phyloP scores from a whole-genome alignment of 2,888 invertebrate species.

The Leptopterna dolabrata region DNA sequence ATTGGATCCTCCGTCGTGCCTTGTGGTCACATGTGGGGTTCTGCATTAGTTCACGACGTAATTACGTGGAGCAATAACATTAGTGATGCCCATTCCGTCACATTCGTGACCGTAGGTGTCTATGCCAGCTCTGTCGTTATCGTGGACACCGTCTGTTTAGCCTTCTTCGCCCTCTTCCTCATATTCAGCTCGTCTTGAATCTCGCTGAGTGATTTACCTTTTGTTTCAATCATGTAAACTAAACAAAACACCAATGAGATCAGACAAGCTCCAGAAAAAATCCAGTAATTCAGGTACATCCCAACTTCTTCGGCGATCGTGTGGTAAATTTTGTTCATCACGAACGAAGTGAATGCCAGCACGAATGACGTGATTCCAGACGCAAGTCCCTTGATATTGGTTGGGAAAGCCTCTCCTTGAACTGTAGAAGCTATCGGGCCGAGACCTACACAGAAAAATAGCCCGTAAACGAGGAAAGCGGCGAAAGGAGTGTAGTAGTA shows the following conservation, averaged over 20 bases:
- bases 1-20: background rate
- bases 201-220: slow-evolving; percentile 76
- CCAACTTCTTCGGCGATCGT: slow-evolving; percentile 73
- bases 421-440: slow-evolving; percentile 74
- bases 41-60: background rate
- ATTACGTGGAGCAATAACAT: background rate
- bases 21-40: background rate
- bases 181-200: slow-evolving; percentile 74
- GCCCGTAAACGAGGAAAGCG: slow-evolving; percentile 57
- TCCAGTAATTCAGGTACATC: slow-evolving; percentile 76
- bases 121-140: background rate
- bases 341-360: slow-evolving; percentile 71
- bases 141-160: background rate
- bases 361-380: slow-evolving; percentile 72
- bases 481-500: slow-evolving; percentile 58
- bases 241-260: slow-evolving; percentile 68
- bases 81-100: background rate
- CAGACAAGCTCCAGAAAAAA: slow-evolving; percentile 73
- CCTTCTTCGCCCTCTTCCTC: slow-evolving; percentile 29
- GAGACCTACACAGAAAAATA: slow-evolving; percentile 71
- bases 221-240: slow-evolving; percentile 75
- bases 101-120: background rate
- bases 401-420: slow-evolving; percentile 75
- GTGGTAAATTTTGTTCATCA: slow-evolving; percentile 72
- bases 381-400: slow-evolving; percentile 74